Percentiles rank a stretch among this genome's conserved stretches.
These are phyloP conservation scores for Hydrotaea cyrtoneurina DNA, from an alignment of 2,888 invertebrate genomes.

Conservation along the genomic window DNA sequence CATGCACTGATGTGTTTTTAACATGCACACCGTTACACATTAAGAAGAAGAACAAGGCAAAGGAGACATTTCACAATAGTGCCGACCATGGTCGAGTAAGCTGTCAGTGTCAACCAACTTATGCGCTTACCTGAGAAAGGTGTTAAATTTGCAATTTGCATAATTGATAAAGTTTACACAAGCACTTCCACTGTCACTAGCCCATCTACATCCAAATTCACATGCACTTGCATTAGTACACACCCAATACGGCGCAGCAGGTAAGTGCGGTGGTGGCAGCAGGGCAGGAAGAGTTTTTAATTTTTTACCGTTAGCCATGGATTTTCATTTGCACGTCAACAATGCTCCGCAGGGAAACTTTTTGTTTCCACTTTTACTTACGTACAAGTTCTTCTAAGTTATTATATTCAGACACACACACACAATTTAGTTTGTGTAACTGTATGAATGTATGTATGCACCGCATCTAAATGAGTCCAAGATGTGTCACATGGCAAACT, in stretches of 20 bases:
- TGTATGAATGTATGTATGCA: neutral
- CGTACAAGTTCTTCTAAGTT: slow-evolving; percentile 34
- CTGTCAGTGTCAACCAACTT: slow-evolving; percentile 49
- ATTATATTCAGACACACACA: neutral
- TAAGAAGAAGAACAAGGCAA: neutral
- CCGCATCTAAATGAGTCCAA: neutral
- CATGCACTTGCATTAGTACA: slow-evolving; percentile 15
- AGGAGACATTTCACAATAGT: slow-evolving; percentile 3
- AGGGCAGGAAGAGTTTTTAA: slow-evolving; percentile 5
- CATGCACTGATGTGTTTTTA: slow-evolving; percentile 24
- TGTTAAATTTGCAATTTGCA: slow-evolving; percentile 77
- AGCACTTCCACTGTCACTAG: slow-evolving; percentile 8
- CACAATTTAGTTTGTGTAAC: neutral
- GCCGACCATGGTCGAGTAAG: slow-evolving; percentile 17
- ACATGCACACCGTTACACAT: slow-evolving; percentile 28
- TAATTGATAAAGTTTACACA: slow-evolving; percentile 74
- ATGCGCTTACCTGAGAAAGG: slow-evolving; percentile 49
- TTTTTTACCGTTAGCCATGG: slow-evolving; percentile 28
- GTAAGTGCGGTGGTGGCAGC: neutral
- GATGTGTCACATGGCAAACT: neutral
- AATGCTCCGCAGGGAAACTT: slow-evolving; percentile 35
- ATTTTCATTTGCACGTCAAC: slow-evolving; percentile 32
- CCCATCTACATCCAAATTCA: neutral
- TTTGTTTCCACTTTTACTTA: slow-evolving; percentile 27
- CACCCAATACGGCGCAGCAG: neutral